Percentiles rank a stretch among this genome's conserved stretches.
Conservation (phyloP, 2,113 vertebrate species). For the Connochaetes taurinus region DNA sequence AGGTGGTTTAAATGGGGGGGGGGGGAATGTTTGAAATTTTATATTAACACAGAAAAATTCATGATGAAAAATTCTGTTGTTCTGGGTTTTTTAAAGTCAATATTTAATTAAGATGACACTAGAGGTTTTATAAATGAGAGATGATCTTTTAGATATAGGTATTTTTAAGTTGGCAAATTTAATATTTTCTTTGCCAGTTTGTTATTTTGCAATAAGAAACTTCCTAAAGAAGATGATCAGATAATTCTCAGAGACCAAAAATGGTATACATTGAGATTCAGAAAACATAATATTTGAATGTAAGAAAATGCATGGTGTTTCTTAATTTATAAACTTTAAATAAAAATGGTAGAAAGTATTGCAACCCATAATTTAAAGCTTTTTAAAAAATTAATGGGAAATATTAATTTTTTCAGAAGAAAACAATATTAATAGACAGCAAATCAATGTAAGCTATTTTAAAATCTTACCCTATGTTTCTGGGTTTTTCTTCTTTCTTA, state of each 20-base stretch:
- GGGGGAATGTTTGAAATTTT: not conserved
- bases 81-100: not conserved
- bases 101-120: not conserved
- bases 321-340: conserved; percentile 7
- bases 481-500: not conserved
- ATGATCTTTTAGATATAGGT: not conserved
- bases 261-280: not conserved
- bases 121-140: not conserved
- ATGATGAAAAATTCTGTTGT: not conserved
- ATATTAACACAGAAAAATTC: not conserved
- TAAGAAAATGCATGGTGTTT: not conserved
- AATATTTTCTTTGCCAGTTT: not conserved
- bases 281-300: not conserved
- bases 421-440: not conserved
- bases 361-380: not conserved
- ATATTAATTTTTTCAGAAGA: not conserved
- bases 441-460: not conserved
- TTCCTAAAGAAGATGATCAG: not conserved
- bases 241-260: not conserved
- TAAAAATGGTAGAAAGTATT: not conserved
- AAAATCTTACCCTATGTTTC: not conserved
- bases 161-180: conserved; percentile 2
- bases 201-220: not conserved
- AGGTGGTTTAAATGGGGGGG: not conserved
- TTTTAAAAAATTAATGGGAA: not conserved